A percentile compares a stretch with the other conserved stretches of the same genome.
Conservation (phyloP, 2,113 vertebrate species). For the Oryzias javanicus region DNA sequence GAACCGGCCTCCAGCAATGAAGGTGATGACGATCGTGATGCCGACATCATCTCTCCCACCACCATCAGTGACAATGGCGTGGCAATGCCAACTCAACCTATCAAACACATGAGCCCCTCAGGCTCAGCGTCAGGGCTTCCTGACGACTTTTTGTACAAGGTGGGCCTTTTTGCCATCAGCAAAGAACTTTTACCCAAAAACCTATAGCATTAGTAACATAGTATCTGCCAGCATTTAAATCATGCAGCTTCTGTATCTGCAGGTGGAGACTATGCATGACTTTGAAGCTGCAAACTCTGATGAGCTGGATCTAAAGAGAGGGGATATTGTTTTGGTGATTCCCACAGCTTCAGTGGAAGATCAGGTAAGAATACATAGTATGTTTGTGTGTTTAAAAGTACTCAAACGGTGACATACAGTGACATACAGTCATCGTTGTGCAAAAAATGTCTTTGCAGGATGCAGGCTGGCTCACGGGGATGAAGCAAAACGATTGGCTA, state of each 20-base stretch:
- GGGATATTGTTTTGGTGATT: conserved; percentile 89
- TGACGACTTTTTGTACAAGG: conserved; percentile 88
- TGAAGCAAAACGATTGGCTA: conserved; percentile 89
- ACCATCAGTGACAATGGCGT: conserved; percentile 60
- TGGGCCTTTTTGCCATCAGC: conserved; percentile 25
- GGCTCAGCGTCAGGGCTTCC: conserved; percentile 69
- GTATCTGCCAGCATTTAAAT: background rate
- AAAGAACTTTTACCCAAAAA: background rate
- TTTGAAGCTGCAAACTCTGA: conserved; percentile 95
- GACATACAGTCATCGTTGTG: too few species aligned
- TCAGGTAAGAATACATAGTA: conserved; percentile 80
- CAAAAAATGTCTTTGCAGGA: conserved; percentile 73
- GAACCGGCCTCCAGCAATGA: conserved; percentile 95
- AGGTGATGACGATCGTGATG: conserved; percentile 83
- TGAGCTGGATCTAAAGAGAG: conserved; percentile 87
- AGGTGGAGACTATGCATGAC: conserved; percentile 94
- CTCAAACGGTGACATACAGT: too few species aligned
- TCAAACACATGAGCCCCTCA: conserved; percentile 58
- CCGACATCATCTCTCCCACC: conserved; percentile 69
- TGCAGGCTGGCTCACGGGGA: conserved; percentile 93
- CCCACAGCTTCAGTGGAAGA: conserved; percentile 86
- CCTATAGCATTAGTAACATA: too few species aligned
- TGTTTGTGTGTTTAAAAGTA: too few species aligned
- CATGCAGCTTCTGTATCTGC: conserved; percentile 13
- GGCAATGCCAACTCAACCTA: conserved; percentile 40